Evolutionary conservation across 2,888 invertebrate species (phyloP), one percentile per base, ranked within the genome.

Genomic region (Chrysotoxum bicinctum): DNA sequence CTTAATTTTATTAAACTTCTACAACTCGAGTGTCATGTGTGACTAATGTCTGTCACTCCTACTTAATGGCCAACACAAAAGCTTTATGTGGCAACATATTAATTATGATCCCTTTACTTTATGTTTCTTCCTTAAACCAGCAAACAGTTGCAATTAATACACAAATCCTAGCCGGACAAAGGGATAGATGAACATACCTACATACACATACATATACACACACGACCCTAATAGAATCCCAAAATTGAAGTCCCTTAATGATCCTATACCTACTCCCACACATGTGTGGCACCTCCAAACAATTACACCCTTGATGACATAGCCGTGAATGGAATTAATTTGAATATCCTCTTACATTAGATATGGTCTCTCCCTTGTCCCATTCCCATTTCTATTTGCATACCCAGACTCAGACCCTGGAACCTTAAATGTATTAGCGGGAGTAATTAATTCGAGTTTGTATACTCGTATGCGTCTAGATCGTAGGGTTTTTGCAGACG

Each of bases 241-340:
- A 37, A 68, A 76, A 48, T 77, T 68, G 26, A 48, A 68, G 72
- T 60, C 37, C 58, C 54, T 40, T 60, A 58, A 26, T 74, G 70
- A 56, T 72, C 21, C 14, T 35, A 35, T 58, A 58, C 32, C 48
- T 43, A 60, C 68, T 37, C 80, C n/a, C 45, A 76, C 81, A 76
- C 45, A 48, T 58, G 58, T 76, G 81, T 68, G 81, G 58, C 62
- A 81, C 68, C 77, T 80, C 32, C 14, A 72, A 81, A 81, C 85
- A 81, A 85, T 81, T 85, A 81, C 76, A 85, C 21, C 54, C 85
- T 35, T 85, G 76, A 85, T 85, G 85, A 81, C 81, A 81, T 45
- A 56, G 56, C 81, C 81, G 81, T 85, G 85, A 85, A 76, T 81
- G 72, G 85, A 85, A 81, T 85, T 81, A 85, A 85, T 85, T 85